Conservation (phyloP, 2,797 vertebrate species). For the Sternotherus odoratus region DNA sequence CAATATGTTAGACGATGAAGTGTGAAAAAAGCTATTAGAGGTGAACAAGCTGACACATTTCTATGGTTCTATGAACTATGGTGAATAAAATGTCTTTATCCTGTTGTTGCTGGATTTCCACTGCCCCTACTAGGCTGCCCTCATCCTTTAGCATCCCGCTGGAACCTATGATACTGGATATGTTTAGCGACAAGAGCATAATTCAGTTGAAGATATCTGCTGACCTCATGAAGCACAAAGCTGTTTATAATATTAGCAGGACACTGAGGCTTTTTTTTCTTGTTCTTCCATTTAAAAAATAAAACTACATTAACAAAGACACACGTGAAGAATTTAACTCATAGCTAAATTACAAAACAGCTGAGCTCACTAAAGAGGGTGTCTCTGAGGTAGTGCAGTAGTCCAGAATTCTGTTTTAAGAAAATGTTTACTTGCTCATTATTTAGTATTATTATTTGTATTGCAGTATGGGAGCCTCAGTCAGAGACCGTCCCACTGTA, state of each 20-base stretch:
- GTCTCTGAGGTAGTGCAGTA: not conserved
- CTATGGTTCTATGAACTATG: not conserved
- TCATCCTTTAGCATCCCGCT: not conserved
- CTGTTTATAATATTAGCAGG: not conserved
- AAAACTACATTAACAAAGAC: not conserved
- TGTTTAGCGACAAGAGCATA: not conserved
- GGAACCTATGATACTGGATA: not conserved
- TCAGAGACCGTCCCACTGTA: not conserved
- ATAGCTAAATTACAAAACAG: not conserved
- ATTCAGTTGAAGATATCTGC: not conserved
- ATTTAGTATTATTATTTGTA: not conserved
- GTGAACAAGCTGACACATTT: slow-evolving; percentile 46
- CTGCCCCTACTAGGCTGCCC: not conserved
- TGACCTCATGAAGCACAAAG: not conserved
- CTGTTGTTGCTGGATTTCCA: not conserved
- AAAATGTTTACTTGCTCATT: not conserved
- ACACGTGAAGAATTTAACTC: not conserved
- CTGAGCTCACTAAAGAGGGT: not conserved
- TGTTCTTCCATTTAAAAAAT: not conserved
- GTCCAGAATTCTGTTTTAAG: not conserved
- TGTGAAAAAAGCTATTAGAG: slow-evolving; percentile 43
- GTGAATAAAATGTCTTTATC: not conserved
- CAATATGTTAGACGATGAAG: slow-evolving; percentile 32
- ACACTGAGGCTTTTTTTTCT: not conserved
- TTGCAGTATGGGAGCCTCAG: not conserved